These are phyloP conservation scores for Synergus umbraculus DNA, from an alignment of 2,888 invertebrate species.

Conservation along the genomic window DNA sequence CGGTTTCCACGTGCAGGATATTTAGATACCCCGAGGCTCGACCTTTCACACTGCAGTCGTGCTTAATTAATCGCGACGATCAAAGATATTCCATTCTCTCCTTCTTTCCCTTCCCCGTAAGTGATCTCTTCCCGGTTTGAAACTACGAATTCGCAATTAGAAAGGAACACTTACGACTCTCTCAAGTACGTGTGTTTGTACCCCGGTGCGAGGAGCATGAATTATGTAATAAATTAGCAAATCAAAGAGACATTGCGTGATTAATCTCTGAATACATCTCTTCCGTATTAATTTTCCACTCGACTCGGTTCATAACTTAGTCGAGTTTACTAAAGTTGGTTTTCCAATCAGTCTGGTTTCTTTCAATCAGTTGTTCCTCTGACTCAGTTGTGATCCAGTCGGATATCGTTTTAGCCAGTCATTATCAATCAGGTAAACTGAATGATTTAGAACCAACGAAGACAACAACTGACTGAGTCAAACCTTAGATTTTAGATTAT, in stretches of 20 bases:
- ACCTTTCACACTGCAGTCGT: slow-evolving; percentile 50
- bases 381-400: background rate
- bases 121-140: slow-evolving; percentile 46
- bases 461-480: no score
- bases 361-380: background rate
- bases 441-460: no score
- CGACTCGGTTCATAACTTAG: background rate
- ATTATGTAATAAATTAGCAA: slow-evolving; percentile 67
- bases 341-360: no score
- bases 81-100: slow-evolving; percentile 45
- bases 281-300: background rate
- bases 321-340: background rate
- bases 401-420: no score
- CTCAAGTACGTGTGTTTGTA: slow-evolving; percentile 36
- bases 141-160: slow-evolving; percentile 61
- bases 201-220: slow-evolving; percentile 57
- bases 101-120: slow-evolving; percentile 15
- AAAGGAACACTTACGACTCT: slow-evolving; percentile 58
- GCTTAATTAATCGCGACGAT: slow-evolving; percentile 56
- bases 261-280: slow-evolving; percentile 56
- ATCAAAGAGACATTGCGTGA: slow-evolving; percentile 55
- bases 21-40: slow-evolving; percentile 46
- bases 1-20: slow-evolving; percentile 43
- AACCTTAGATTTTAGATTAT: no score
- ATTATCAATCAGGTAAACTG: no score